These are phyloP conservation scores for Penaeus japonicus DNA, from an alignment of 1,140 invertebrate species.

Conservation along the genomic window DNA sequence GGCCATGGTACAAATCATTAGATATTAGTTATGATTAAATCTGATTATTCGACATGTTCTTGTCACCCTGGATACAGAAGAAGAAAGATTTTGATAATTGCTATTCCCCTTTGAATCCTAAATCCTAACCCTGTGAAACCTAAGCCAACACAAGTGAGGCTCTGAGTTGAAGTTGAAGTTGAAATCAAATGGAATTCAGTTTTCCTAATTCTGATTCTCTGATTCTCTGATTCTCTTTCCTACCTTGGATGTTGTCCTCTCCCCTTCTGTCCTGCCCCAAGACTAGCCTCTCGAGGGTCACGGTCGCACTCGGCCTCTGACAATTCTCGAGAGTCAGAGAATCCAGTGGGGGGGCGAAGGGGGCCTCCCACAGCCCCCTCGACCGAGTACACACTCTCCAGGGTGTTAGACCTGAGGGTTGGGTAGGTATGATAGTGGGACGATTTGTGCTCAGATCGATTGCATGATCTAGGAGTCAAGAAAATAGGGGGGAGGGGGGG, in stretches of 20 bases:
- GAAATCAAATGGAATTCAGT: no score
- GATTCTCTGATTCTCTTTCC: background rate
- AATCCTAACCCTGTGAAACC: no score
- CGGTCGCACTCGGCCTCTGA: slow-evolving; percentile 57
- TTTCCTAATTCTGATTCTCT: background rate
- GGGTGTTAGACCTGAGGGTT: slow-evolving; percentile 45
- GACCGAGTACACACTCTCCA: slow-evolving; percentile 51
- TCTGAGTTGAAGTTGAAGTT: background rate
- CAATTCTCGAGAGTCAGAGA: slow-evolving; percentile 57
- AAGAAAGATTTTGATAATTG: no score
- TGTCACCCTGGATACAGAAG: no score
- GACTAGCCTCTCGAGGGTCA: slow-evolving; percentile 12
- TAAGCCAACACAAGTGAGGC: no score
- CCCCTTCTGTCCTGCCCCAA: background rate
- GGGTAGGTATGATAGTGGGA: background rate
- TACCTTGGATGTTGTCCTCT: slow-evolving; percentile 11
- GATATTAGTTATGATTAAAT: no score
- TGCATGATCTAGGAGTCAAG: no score
- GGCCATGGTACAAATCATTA: no score
- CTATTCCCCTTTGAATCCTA: no score
- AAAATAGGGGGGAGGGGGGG: background rate
- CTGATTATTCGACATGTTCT: no score
- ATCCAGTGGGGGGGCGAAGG: slow-evolving; percentile 57
- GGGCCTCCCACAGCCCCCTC: slow-evolving; percentile 49
- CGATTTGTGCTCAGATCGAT: no score